Conservation (phyloP, 2,888 invertebrate species). For the Sphaerophoria taeniata region DNA sequence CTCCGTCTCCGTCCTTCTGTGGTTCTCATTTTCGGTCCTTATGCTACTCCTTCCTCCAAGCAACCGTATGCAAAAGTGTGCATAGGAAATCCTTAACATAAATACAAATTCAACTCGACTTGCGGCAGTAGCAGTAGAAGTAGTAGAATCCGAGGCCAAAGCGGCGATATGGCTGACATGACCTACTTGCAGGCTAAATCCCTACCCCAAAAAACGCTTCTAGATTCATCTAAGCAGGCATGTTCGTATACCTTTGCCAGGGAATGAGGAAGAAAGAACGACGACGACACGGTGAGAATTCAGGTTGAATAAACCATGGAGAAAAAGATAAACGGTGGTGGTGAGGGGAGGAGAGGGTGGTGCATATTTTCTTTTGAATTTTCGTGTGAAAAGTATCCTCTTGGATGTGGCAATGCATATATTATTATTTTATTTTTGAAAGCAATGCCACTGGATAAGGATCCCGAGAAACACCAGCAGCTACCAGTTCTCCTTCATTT, state of each 20-base stretch:
- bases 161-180: conserved; percentile 23
- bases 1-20: neutral
- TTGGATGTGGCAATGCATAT: conserved; percentile 27
- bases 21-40: neutral
- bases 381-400: neutral
- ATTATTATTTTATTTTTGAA: conserved; percentile 7
- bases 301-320: conserved; percentile 44
- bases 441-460: conserved; percentile 6
- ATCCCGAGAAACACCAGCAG: neutral
- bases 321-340: neutral
- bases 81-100: conserved; percentile 30
- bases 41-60: conserved; percentile 5
- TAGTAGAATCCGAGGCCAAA: no score
- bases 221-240: conserved; percentile 4
- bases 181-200: conserved; percentile 56
- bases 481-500: conserved; percentile 19
- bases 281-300: conserved; percentile 6
- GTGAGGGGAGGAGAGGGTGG: no score
- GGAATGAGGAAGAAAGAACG: conserved; percentile 16
- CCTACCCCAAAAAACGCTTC: neutral
- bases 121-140: neutral
- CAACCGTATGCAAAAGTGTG: conserved; percentile 25
- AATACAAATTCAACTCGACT: conserved; percentile 35
- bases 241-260: no score
- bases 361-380: no score